Percentiles rank a stretch among this genome's conserved stretches.
Conservation (phyloP, 2,797 vertebrate genomes). For the Taeniopygia guttata region DNA sequence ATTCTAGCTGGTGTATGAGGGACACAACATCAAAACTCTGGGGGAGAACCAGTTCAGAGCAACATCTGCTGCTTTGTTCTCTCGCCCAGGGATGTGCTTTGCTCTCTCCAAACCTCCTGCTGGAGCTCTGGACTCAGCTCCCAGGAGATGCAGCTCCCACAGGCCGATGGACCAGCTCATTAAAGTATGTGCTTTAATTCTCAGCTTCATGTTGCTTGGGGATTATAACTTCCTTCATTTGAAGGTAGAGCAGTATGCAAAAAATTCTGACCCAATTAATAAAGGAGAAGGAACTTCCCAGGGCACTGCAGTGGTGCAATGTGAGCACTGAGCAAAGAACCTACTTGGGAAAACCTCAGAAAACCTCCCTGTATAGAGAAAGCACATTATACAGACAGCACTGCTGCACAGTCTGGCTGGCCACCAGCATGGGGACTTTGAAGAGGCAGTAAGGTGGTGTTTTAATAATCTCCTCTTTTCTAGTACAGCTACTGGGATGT, state of each 20-base stretch:
- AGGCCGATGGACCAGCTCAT: background rate
- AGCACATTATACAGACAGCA: background rate
- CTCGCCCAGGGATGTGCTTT: background rate
- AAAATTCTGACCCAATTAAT: slow-evolving; percentile 51
- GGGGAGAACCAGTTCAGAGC: background rate
- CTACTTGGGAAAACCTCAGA: background rate
- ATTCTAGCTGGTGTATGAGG: background rate
- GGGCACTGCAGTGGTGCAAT: background rate
- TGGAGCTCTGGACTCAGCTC: background rate
- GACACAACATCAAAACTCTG: background rate
- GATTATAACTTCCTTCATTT: slow-evolving; percentile 12
- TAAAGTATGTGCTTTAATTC: slow-evolving; percentile 38
- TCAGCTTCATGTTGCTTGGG: background rate
- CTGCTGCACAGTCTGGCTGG: background rate
- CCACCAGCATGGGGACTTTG: background rate
- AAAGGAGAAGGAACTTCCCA: slow-evolving; percentile 20
- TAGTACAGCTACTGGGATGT: background rate
- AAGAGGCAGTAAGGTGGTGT: background rate
- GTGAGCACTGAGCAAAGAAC: background rate
- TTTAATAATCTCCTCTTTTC: background rate
- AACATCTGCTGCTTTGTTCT: background rate
- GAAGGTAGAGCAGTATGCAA: slow-evolving; percentile 23
- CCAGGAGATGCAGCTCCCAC: slow-evolving; percentile 7
- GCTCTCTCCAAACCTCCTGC: background rate
- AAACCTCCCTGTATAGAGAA: background rate